Percentiles rank a stretch among this genome's conserved stretches.
Conservation (phyloP, 2,888 invertebrate genomes). For the Zhuqinia jingwanae region DNA sequence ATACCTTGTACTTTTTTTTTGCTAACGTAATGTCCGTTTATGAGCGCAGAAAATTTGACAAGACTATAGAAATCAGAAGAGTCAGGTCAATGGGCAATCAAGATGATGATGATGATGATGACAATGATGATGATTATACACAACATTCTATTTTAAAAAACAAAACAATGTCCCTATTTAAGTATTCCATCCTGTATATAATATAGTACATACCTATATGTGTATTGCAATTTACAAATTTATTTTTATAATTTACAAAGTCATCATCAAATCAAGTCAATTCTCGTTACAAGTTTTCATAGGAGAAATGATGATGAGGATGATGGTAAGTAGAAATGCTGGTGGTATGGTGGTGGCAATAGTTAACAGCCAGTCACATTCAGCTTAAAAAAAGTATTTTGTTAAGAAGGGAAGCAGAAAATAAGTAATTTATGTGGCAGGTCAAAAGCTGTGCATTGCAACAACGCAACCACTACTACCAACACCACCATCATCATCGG, state of each 20-base stretch:
- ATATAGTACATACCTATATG: not conserved
- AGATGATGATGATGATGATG: not conserved
- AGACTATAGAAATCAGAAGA: conserved; percentile 20
- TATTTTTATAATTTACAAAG: no score
- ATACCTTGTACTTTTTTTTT: not conserved
- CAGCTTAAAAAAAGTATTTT: not conserved
- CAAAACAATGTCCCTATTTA: not conserved
- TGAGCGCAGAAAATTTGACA: conserved; percentile 20
- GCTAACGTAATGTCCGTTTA: not conserved
- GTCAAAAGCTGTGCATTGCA: conserved; percentile 11
- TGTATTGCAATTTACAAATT: conserved; percentile 10
- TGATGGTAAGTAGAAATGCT: no score
- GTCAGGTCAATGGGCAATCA: conserved; percentile 63
- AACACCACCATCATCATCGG: not conserved
- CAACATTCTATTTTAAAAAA: not conserved
- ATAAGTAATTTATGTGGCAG: conserved; percentile 54
- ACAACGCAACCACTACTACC: no score
- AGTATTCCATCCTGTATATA: not conserved
- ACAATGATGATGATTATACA: not conserved
- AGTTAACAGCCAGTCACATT: no score
- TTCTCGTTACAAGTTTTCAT: not conserved
- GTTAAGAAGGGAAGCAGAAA: conserved; percentile 52
- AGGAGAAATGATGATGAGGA: no score
- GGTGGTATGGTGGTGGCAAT: no score
- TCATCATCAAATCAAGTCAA: not conserved